Conservation (phyloP, 2,888 invertebrate species). For the Poecilus cupreus region DNA sequence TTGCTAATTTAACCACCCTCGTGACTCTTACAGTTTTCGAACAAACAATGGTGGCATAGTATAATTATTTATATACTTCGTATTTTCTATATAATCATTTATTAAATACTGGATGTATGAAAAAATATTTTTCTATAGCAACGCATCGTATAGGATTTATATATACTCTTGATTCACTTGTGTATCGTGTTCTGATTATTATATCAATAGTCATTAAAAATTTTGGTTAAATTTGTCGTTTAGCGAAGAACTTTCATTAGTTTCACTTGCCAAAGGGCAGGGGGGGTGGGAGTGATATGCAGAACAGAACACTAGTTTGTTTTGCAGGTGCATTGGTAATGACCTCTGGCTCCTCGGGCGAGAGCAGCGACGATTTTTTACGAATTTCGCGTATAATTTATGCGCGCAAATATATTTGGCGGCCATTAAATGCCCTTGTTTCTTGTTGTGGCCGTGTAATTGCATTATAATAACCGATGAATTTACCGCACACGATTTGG, state of each 20-base stretch:
- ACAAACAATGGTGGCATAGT: too few relatives aligned
- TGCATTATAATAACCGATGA: conserved; percentile 52
- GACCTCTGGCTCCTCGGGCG: not conserved
- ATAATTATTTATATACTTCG: too few relatives aligned
- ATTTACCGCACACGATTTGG: conserved; percentile 49
- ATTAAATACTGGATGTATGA: too few relatives aligned
- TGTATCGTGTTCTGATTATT: too few relatives aligned
- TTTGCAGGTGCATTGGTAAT: conserved; percentile 39
- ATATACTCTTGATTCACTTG: too few relatives aligned
- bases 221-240: not conserved
- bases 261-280: not conserved
- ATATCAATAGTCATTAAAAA: too few relatives aligned
- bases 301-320: conserved; percentile 12
- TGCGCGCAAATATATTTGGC: conserved; percentile 35
- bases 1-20: too few relatives aligned
- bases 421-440: conserved; percentile 29
- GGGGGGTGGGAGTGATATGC: not conserved
- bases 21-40: too few relatives aligned
- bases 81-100: too few relatives aligned
- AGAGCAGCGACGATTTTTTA: conserved; percentile 6
- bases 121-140: too few relatives aligned
- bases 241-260: conserved; percentile 2
- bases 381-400: conserved; percentile 41
- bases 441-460: conserved; percentile 38
- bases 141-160: too few relatives aligned